Conservation (phyloP, 2,888 invertebrate species). For the Drosophila merina region DNA sequence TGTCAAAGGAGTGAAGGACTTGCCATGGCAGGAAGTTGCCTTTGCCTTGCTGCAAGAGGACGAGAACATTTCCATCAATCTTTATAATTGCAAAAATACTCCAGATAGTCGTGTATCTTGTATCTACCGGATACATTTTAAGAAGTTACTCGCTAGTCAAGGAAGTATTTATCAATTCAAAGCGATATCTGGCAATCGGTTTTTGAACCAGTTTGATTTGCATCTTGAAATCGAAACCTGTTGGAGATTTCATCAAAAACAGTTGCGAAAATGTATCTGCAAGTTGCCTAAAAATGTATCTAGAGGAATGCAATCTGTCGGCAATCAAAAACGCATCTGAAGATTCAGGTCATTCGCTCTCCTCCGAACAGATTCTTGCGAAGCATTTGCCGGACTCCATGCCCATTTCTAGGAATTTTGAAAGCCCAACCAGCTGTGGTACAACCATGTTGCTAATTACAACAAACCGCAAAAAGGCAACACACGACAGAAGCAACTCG, state of each 20-base stretch:
- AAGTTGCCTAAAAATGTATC: conserved; percentile 14
- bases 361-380: conserved; percentile 1
- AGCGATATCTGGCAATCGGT: conserved; percentile 33
- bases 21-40: conserved; percentile 54
- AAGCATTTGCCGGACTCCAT: conserved; percentile 29
- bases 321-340: conserved; percentile 35
- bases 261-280: conserved; percentile 8
- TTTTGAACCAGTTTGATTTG: conserved; percentile 44
- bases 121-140: neutral
- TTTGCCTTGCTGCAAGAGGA: conserved; percentile 40
- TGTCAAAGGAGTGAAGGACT: conserved; percentile 51
- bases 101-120: neutral
- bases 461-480: conserved; percentile 47
- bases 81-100: conserved; percentile 27
- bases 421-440: conserved; percentile 16
- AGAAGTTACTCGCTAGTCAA: neutral
- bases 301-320: neutral
- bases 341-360: conserved; percentile 20
- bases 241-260: conserved; percentile 1
- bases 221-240: conserved; percentile 35
- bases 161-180: conserved; percentile 45
- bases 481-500: conserved; percentile 25
- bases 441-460: conserved; percentile 56
- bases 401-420: conserved; percentile 64
- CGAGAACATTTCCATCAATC: conserved; percentile 24